Evolutionary conservation across 2,797 vertebrate species (phyloP), one percentile per base, ranked within the genome.

Genomic region (Lophius americanus): DNA sequence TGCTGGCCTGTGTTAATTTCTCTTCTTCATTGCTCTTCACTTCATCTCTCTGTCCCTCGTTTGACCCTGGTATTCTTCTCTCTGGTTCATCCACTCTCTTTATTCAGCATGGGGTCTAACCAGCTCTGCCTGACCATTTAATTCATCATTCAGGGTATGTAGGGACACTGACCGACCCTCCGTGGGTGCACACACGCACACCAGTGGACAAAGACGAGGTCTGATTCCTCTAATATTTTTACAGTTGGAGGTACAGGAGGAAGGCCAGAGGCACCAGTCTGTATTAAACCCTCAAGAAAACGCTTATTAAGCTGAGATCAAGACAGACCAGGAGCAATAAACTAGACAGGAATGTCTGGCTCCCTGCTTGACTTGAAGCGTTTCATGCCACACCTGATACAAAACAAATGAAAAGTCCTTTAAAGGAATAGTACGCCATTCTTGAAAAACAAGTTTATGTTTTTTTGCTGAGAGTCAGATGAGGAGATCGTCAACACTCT

Each of bases 281-380:
- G 48, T 71, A 82, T 81, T 68, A 84, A 79, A 86, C 78, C 71
- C 85, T 84, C 78, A 79, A 71, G 43, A n/a, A 67, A 74, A 73
- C 9, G 60, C 69, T 83, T 73, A 85, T 86, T 86, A 86, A 69
- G 68, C 71, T 11, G 1, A 75, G 60, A 81, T 78, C 67, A 64
- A 64, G 75, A 77, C 67, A 79, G 12, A 44, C 54, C 75, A 73
- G 5, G 7, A 72, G 64, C 64, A 79, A 2, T 37, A 52, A 70
- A 55, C 62, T 13, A 78, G 64, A 78, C 62, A 64, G 75, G 84
- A 86, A 88, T 77, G 56, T 82, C 78, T 73, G 81, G 57, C 56
- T 74, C 9, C 55, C 37, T 42, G 6, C 11, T 43, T 37, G 39
- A 42, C 43, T 7, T 4, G 32, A 43, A 70, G 65, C 68, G 32